Conservation (phyloP, 2,113 vertebrate genomes). For the Epinephelus lanceolatus region DNA sequence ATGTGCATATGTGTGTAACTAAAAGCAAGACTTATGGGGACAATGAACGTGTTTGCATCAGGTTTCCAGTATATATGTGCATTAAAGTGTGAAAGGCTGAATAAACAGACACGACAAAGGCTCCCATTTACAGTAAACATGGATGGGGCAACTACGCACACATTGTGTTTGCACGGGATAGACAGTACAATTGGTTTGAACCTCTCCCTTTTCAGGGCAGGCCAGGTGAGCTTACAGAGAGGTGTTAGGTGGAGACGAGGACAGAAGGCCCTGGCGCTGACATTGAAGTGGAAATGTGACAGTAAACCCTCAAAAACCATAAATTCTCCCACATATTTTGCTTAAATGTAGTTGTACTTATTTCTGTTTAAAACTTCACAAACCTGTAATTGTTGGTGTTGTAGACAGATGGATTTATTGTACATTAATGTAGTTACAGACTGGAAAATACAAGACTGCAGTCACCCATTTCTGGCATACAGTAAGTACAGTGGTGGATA, state of each 20-base stretch:
- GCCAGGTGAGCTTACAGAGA: conserved; percentile 73
- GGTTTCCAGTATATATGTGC: conserved; percentile 55
- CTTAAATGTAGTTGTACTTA: not conserved
- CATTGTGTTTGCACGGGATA: conserved; percentile 60
- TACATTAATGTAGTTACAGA: not conserved
- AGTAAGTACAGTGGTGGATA: not conserved
- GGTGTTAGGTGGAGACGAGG: conserved; percentile 39
- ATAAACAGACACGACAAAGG: conserved; percentile 69
- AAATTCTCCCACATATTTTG: conserved; percentile 26
- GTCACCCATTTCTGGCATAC: not conserved
- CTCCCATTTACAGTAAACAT: conserved; percentile 79
- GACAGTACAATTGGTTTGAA: conserved; percentile 56
- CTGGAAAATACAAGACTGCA: not conserved
- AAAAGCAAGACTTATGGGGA: not conserved
- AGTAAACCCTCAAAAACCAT: conserved; percentile 27
- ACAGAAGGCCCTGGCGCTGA: conserved; percentile 26
- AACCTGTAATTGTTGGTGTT: not conserved
- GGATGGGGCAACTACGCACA: conserved; percentile 50
- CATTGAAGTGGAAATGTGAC: conserved; percentile 20
- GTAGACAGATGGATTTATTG: not conserved
- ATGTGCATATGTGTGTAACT: conserved; percentile 15
- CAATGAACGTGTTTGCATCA: conserved; percentile 32
- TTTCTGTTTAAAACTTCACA: not conserved
- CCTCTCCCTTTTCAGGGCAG: conserved; percentile 45
- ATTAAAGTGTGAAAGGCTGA: conserved; percentile 56